A percentile compares a stretch with the other conserved stretches of the same genome.
These are phyloP conservation scores for Chromoteleia sp. DNA, from an alignment of 2,888 invertebrate species.

Conservation along the genomic window DNA sequence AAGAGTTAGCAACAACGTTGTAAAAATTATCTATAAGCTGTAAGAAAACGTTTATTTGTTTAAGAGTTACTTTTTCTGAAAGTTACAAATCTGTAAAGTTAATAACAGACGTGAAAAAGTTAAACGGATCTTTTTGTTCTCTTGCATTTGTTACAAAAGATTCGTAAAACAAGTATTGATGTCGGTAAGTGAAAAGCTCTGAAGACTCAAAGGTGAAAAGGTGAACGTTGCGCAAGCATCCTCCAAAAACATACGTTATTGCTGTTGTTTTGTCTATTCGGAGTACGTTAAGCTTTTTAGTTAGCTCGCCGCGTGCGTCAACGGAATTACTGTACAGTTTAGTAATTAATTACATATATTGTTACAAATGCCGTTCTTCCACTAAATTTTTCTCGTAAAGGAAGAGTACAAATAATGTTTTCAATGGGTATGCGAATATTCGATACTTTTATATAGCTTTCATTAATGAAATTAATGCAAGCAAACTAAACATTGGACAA, in stretches of 20 bases:
- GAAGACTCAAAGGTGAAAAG: conserved; percentile 51
- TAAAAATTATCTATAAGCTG: too few relatives aligned
- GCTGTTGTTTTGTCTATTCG: conserved; percentile 57
- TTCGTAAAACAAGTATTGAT: conserved; percentile 47
- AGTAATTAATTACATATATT: conserved; percentile 61
- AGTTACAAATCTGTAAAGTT: conserved; percentile 41
- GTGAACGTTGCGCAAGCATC: conserved; percentile 19
- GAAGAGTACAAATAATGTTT: conserved; percentile 32
- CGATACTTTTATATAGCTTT: not conserved
- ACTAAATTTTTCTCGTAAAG: conserved; percentile 27
- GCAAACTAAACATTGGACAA: too few relatives aligned
- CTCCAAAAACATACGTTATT: conserved; percentile 49
- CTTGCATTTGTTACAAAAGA: conserved; percentile 26
- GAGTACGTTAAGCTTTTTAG: conserved; percentile 56
- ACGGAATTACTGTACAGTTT: conserved; percentile 54
- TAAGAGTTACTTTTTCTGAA: not conserved
- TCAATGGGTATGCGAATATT: conserved; percentile 11
- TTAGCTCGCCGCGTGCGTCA: conserved; percentile 35
- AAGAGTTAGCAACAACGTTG: too few relatives aligned
- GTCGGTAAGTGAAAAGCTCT: conserved; percentile 42
- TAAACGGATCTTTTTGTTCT: conserved; percentile 6
- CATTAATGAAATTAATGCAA: not conserved
- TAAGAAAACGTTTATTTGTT: not conserved
- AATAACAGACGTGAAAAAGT: conserved; percentile 38
- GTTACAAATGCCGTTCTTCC: conserved; percentile 33